Base-by-base conservation (phyloP, 2,888 invertebrate genomes). In the Polydesmus complanatus region DNA sequence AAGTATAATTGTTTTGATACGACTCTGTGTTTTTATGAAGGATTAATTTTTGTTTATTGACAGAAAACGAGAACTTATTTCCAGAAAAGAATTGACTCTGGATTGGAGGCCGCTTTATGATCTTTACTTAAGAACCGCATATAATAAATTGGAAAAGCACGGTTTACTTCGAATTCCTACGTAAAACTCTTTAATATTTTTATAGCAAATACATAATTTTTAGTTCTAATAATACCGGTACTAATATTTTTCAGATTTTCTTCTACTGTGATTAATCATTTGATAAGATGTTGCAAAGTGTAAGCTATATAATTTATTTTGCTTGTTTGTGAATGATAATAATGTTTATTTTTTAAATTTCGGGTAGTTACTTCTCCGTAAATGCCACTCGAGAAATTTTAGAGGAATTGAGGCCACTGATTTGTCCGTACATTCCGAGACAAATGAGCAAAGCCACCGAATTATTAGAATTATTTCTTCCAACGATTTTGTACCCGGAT, bases 101-200 rank as follows among this genome's bases (percentile, higher is more conserved):
- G 84, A 85, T 58, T 95, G 95, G 95, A 79, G 83, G 66, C 92
- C 92, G 14, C 75, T 95, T 8, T 89, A 86, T 71, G 80, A 85
- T 5, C 72, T 89, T 52, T 69, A 73, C 60, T 70, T 74, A 54
- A 65, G 65, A 37, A 67, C 62, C 1, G 54, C 62, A 67, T 78
- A 80, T 65, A 69, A 69, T 49, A 67, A 70, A 22, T 67, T 80
- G 61, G 76, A 79, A 8, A 76, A 77, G 54, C 74, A 81, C 60
- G 81, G 81, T 67, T 80, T 84, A 78, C 82, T 79, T 67, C 80
- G 76, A 66, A 78, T 77, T 62, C 67, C 67, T 61, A 76, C 78
- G 80, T 80, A 73, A 79, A 79, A 78, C 69, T 21, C 19, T 53
- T n/a, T 26, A 55, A 11, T 49, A 18, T 56, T 49, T 37, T n/a